phyloP scores from a whole-genome alignment of 2,113 vertebrate species.

The Corythoichthys intestinalis region DNA sequence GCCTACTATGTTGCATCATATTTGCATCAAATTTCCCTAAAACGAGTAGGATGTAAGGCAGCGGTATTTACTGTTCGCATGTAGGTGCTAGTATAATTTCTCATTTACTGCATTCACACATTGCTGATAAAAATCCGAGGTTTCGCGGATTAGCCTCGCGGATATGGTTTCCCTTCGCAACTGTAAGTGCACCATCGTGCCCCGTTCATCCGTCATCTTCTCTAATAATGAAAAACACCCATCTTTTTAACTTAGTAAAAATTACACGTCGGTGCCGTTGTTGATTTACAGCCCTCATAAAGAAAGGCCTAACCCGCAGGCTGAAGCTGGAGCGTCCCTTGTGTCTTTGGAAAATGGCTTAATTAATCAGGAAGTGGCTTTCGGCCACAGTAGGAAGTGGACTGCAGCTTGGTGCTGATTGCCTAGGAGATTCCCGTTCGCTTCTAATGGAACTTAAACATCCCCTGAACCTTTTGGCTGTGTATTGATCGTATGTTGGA shows the following conservation, averaged over 20 bases:
- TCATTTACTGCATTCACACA: not conserved
- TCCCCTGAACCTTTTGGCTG: not conserved
- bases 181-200: not conserved
- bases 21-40: too few relatives aligned
- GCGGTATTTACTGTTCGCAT: too few relatives aligned
- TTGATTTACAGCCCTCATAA: conserved; percentile 53
- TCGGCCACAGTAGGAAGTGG: conserved; percentile 6
- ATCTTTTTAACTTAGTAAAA: conserved; percentile 12
- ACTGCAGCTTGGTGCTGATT: conserved; percentile 19
- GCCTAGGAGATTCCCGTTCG: conserved; percentile 28
- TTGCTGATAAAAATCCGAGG: not conserved
- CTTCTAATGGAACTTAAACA: conserved; percentile 23
- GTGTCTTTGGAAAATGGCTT: conserved; percentile 10
- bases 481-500: not conserved
- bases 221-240: not conserved
- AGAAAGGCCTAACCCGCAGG: conserved; percentile 14
- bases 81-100: too few relatives aligned
- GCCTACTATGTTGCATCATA: too few relatives aligned
- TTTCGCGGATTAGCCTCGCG: not conserved
- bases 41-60: too few relatives aligned
- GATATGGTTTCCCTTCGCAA: conserved; percentile 28
- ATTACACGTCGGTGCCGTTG: conserved; percentile 9
- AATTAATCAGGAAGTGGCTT: conserved; percentile 28
- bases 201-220: not conserved
- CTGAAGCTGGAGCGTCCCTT: conserved; percentile 9